Base-by-base conservation (phyloP, 2,113 vertebrate genomes). In the Cisticola juncidis region DNA sequence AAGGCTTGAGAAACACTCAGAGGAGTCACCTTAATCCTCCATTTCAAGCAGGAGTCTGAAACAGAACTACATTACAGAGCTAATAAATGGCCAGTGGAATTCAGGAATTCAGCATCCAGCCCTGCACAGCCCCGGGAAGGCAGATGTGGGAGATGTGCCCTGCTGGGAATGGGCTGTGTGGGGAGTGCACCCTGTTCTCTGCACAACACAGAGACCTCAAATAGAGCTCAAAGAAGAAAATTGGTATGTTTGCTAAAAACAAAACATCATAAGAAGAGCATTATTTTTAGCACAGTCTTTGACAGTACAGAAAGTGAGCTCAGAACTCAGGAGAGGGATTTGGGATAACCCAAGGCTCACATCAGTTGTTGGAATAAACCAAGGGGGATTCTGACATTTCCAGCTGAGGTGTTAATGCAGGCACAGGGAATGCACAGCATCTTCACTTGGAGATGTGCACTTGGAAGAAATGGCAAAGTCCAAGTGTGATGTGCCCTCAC, bases 231-330 rank as follows among this genome's bases (percentile, higher is more conserved):
- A 45, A 31, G 66, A 42, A 35, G 36, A 57, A 33, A 88, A 54
- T 11, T 2, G 0, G 1, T 14, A 2, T 0, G 0, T 51, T 44
- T 81, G 56, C 26, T 88, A 7, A 15, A 44, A 53, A 2, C 12
- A 15, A 44, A 53, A 2, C 12, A 2, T 14, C 5, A 2, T 47
- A 12, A 71, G 24, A 12, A 71, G 22, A 42, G 12, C 0, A 0
- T 17, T 58, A 33, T 1, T 44, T 70, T 74, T 36, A 74, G 38
- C 25, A 6, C 25, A 6, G 62, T 5, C 56, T 92, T 38, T 28
- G 33, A 10, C 4, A 7, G 20, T 17, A 11, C 28, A 85, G 62
- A 64, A 64, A 45, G 9, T 5, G n/a, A 47, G 5, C 13, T 29
- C 14, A 9, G 58, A 50, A 17, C 40, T 64, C 45, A 29, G 79